These are phyloP conservation scores for Tipula confusa DNA, from an alignment of 2,888 invertebrate species.

Conservation along the genomic window DNA sequence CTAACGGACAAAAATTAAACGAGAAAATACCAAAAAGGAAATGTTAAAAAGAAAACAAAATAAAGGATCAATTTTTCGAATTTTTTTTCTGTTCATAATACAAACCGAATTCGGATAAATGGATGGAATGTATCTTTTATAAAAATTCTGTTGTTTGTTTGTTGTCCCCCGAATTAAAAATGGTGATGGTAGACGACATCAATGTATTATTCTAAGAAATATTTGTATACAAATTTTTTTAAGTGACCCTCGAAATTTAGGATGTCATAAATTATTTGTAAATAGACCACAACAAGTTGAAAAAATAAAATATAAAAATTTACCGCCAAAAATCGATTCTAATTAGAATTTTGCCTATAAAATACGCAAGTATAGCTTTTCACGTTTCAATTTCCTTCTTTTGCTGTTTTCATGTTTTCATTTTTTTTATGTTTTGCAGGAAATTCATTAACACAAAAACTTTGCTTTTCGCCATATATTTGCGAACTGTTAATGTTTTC, in stretches of 20 bases:
- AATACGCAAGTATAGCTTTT: neutral
- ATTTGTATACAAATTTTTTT: neutral
- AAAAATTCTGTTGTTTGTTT: too few relatives aligned
- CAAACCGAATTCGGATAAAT: neutral
- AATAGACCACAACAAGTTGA: neutral
- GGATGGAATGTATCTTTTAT: neutral
- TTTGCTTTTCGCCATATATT: neutral
- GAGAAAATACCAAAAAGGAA: slow-evolving; percentile 4
- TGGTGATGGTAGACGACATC: neutral
- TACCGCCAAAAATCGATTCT: neutral
- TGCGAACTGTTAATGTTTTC: neutral
- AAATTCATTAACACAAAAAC: neutral
- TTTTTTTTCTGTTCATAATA: neutral
- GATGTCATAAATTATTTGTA: neutral
- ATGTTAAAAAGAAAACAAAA: slow-evolving; percentile 12
- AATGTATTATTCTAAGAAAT: neutral
- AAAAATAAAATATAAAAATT: neutral
- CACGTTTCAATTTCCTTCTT: neutral
- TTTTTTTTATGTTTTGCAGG: neutral
- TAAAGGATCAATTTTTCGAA: slow-evolving; percentile 25
- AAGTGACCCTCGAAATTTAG: neutral
- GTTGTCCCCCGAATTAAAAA: neutral
- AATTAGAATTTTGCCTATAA: neutral
- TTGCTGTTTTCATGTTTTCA: too few relatives aligned
- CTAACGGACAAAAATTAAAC: slow-evolving; percentile 6